These are phyloP conservation scores for Pycnonotus jocosus DNA, from an alignment of 2,113 vertebrate species.

Conservation along the genomic window DNA sequence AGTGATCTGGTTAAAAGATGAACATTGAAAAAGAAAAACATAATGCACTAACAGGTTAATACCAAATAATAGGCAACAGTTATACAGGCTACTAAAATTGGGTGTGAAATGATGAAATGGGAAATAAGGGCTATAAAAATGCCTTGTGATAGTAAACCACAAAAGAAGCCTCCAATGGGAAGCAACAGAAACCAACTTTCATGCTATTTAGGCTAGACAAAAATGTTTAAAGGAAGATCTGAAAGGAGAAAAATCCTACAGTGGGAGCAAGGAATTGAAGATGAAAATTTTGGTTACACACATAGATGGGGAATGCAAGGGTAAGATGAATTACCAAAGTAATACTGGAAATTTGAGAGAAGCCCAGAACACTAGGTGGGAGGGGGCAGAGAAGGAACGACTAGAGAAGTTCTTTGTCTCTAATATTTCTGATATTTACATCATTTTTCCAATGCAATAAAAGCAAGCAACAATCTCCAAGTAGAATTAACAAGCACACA, in stretches of 20 bases:
- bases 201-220: neutral
- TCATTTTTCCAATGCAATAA: neutral
- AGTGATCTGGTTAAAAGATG: neutral
- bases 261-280: neutral
- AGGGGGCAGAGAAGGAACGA: fast-evolving
- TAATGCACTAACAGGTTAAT: neutral
- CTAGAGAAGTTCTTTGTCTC: neutral
- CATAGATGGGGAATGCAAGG: neutral
- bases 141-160: neutral
- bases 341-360: neutral
- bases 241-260: neutral
- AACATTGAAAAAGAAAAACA: neutral
- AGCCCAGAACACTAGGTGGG: neutral
- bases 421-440: neutral
- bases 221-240: neutral
- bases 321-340: neutral
- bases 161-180: neutral
- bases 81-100: neutral
- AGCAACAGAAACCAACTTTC: neutral
- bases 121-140: neutral
- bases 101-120: neutral
- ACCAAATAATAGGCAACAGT: neutral
- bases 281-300: neutral
- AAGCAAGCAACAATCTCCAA: neutral
- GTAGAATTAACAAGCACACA: constrained; percentile 5